Evolutionary conservation across 35 echinoderm and acorn worm species (phyloP).

Genomic region (Ptychodera flava): DNA sequence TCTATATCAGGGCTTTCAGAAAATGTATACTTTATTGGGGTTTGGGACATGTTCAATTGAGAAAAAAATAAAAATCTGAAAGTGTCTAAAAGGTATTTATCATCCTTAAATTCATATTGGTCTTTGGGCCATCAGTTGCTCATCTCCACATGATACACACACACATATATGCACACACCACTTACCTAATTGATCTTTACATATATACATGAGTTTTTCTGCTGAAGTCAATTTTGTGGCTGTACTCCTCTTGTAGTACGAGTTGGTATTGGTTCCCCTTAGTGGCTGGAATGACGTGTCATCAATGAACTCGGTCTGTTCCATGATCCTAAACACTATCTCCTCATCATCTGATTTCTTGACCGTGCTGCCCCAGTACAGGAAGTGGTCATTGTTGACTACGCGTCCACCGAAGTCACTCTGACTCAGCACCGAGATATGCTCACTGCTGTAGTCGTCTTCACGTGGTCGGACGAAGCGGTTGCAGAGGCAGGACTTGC

Average conservation of each 20-base stretch:
- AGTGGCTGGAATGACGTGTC: constrained; percentile 84
- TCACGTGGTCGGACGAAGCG: constrained; percentile 64
- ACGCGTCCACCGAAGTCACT: constrained; percentile 95
- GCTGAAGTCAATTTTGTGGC: constrained; percentile 58
- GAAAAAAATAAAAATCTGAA: no score
- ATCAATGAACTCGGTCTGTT: constrained; percentile 94
- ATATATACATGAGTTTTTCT: constrained; percentile 93
- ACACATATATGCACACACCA: no score
- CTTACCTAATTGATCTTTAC: constrained; percentile 97
- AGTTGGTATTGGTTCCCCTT: constrained; percentile 54
- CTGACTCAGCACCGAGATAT: constrained; percentile 90
- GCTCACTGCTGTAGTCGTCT: constrained; percentile 67
- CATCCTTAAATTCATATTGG: no score
- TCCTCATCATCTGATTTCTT: constrained; percentile 37
- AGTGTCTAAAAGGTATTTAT: no score
- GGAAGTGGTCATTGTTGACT: constrained; percentile 97
- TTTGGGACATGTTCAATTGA: no score
- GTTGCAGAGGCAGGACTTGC: constrained; percentile 89
- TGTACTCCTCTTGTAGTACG: constrained; percentile 66
- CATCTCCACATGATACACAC: no score
- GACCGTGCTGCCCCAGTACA: constrained; percentile 73
- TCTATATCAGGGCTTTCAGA: no score
- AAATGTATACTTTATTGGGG: no score
- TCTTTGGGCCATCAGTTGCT: no score
- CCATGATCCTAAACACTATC: constrained; percentile 54